Percentiles rank a stretch among this genome's conserved stretches.
phyloP scores from a whole-genome alignment of 2,888 invertebrate genomes.

The Oscheius sp. region DNA sequence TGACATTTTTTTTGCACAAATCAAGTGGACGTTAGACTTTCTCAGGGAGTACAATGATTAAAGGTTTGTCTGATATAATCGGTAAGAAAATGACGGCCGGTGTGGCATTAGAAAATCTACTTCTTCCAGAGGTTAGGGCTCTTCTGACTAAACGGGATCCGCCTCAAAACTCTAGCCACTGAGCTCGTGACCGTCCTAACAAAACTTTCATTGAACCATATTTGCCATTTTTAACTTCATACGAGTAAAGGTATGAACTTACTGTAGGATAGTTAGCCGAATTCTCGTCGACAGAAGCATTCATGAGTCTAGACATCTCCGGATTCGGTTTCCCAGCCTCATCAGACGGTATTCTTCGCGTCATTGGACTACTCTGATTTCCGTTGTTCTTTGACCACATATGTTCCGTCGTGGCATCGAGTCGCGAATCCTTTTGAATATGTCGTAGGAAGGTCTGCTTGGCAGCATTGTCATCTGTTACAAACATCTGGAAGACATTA shows the following conservation, averaged over 20 bases:
- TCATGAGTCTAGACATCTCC: constrained; percentile 52
- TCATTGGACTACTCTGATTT: constrained; percentile 27
- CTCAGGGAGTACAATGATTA: too few species aligned
- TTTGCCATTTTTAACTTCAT: too few species aligned
- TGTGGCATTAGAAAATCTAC: too few species aligned
- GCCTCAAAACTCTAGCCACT: too few species aligned
- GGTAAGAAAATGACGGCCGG: not conserved
- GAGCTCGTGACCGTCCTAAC: too few species aligned
- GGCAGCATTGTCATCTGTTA: constrained; percentile 61
- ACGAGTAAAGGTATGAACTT: not conserved
- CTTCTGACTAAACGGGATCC: too few species aligned
- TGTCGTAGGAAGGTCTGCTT: constrained; percentile 62
- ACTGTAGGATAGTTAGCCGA: constrained; percentile 51
- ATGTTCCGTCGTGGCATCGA: constrained; percentile 68
- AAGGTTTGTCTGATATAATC: too few species aligned
- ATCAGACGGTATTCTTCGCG: constrained; percentile 36
- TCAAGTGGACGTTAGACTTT: too few species aligned
- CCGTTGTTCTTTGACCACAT: constrained; percentile 68
- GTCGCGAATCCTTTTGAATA: constrained; percentile 56
- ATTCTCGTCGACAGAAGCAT: constrained; percentile 48
- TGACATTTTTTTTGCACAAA: too few species aligned
- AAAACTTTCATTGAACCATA: not conserved
- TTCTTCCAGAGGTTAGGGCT: too few species aligned
- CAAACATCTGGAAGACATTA: constrained; percentile 54
- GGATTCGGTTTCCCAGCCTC: constrained; percentile 48